Conservation (phyloP, 2,113 vertebrate genomes). For the Lota lota region DNA sequence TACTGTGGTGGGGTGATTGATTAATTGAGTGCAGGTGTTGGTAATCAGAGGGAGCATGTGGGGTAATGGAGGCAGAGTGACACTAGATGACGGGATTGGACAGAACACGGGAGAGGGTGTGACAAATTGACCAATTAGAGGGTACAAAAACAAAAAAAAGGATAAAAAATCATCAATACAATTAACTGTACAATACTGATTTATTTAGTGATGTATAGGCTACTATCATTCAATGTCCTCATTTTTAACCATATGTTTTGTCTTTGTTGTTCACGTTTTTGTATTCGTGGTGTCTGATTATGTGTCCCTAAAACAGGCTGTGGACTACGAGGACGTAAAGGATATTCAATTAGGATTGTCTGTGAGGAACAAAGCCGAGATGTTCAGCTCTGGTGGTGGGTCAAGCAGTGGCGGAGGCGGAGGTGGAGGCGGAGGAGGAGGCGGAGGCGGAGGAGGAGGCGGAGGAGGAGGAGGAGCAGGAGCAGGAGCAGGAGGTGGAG, state of each 20-base stretch:
- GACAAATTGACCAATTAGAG: no score
- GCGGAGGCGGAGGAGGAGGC: neutral
- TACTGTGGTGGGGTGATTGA: no score
- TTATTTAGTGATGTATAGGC: neutral
- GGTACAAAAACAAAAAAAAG: no score
- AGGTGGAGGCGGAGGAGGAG: slow-evolving; percentile 37
- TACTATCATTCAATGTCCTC: neutral
- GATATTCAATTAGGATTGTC: slow-evolving; percentile 71
- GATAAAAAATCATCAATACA: no score
- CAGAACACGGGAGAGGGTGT: no score
- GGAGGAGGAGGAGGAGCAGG: neutral
- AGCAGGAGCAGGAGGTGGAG: neutral
- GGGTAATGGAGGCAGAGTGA: no score
- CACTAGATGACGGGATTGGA: no score
- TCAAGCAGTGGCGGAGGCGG: neutral
- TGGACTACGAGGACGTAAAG: slow-evolving; percentile 84
- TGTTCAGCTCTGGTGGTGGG: neutral
- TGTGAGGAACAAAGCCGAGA: slow-evolving; percentile 71
- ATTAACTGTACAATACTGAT: neutral
- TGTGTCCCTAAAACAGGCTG: slow-evolving; percentile 64
- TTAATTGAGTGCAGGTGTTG: no score
- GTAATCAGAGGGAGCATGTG: no score
- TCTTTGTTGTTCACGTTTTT: neutral
- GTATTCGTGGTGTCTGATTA: neutral
- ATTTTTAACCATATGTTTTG: neutral